Base-by-base conservation (phyloP, 2,797 vertebrate species). In the Fratercula arctica region DNA sequence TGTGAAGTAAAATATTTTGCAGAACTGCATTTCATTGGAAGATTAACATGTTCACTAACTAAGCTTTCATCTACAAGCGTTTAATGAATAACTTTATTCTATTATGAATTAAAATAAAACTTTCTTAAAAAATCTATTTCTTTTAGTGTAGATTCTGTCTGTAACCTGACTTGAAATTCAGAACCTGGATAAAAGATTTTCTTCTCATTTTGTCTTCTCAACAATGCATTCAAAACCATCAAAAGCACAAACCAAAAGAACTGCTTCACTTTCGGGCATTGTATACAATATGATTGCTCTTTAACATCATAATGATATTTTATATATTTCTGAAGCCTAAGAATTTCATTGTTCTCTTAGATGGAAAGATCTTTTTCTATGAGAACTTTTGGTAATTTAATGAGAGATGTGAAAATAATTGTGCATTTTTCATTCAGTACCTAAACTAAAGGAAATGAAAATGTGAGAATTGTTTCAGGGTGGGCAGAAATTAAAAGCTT, bases 71-170 rank as follows among this genome's bases (percentile, higher is more conserved):
- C 48, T 79, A 56, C 54, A 90, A 72, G 43, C 54, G 54, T 80
- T 79, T 89, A 84, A 96, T 48, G 56, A 93, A 84, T 94, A 91
- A 50, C 12, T 89, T 75, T 85, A 53, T 85, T 90, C 79, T 93
- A n/a, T 50, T 89, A 41, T 37, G 29, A 81, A 87, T 41, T 37
- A 93, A 85, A 94, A 93, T 87, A 92, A 96, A 94, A 41, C 28
- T 91, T 89, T 74, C 59, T 70, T 96, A 1, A 78, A 86, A 95
- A 87, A 66, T 23, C 24, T 29, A 0, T 63, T 87, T 63, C 20
- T 94, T 77, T 91, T 75, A 50, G 57, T 54, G 21, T 70, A 53
- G n/a, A 75, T 84, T 91, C 61, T 95, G 5, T 64, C 26, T 86
- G 50, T 53, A 77, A 56, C 3, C 10, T 7, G 25, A 60, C 35